Conservation (phyloP, 2,888 invertebrate species). For the Caenorhabditis becei region DNA sequence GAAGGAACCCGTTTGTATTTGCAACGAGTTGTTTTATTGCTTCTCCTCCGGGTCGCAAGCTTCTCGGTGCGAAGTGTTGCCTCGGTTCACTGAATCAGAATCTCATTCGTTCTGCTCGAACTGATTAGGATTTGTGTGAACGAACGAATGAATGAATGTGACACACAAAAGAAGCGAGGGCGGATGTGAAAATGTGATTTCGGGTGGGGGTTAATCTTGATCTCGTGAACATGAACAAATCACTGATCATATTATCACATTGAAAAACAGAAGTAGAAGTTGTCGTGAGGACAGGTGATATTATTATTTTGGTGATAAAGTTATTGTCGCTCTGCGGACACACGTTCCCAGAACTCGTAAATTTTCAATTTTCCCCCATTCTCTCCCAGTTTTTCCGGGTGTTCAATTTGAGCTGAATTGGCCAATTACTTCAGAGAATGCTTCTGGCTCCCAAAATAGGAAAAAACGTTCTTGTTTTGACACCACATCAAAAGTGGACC, state of each 20-base stretch:
- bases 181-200: not conserved
- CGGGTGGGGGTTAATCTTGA: not conserved
- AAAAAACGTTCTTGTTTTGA: not conserved
- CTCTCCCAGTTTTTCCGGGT: not conserved
- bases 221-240: slow-evolving; percentile 1
- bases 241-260: not conserved
- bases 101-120: slow-evolving; percentile 14
- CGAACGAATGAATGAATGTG: not conserved
- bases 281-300: not conserved
- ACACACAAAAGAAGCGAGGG: not conserved
- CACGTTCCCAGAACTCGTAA: not conserved
- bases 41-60: slow-evolving; percentile 26
- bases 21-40: slow-evolving; percentile 45
- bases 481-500: not conserved
- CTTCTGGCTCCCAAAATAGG: too few relatives aligned
- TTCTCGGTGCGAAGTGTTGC: slow-evolving; percentile 3
- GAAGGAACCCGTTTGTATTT: slow-evolving; percentile 38
- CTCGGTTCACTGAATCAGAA: slow-evolving; percentile 24
- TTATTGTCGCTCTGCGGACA: not conserved
- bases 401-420: not conserved
- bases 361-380: not conserved
- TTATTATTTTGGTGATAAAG: not conserved
- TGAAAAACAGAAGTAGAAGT: not conserved
- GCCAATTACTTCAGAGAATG: not conserved
- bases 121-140: not conserved